Percentiles rank a stretch among this genome's conserved stretches.
These are phyloP conservation scores for Uria lomvia DNA, from an alignment of 2,113 vertebrate species.

Conservation along the genomic window DNA sequence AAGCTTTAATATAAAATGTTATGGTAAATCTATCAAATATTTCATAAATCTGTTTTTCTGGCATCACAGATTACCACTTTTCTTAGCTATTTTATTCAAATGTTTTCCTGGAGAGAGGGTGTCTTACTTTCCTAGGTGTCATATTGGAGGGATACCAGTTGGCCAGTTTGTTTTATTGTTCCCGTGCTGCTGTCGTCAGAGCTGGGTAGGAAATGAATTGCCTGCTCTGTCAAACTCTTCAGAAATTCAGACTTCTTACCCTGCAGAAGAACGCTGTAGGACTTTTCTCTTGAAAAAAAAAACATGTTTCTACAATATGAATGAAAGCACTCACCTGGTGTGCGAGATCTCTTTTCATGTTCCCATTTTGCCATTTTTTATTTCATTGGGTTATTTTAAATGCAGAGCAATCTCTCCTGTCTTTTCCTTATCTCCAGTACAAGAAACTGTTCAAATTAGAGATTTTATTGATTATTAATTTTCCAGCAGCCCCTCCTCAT, in stretches of 20 bases:
- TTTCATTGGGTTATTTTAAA: not conserved
- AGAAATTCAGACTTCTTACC: not conserved
- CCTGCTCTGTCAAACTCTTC: not conserved
- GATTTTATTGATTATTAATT: not conserved
- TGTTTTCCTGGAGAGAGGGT: not conserved
- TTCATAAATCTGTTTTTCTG: not conserved
- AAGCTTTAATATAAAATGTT: not conserved
- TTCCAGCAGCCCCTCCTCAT: not conserved
- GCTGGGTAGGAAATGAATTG: not conserved
- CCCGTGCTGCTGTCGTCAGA: not conserved
- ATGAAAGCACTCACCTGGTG: not conserved
- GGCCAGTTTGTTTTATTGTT: not conserved
- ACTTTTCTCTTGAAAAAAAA: not conserved
- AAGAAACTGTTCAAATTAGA: not conserved
- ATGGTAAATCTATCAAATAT: not conserved
- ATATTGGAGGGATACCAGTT: not conserved
- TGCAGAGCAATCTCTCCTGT: not conserved
- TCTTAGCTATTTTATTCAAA: not conserved
- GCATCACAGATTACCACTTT: not conserved
- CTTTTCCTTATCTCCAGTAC: not conserved
- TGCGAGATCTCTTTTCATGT: not conserved
- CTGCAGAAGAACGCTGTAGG: not conserved
- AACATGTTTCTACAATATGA: not conserved
- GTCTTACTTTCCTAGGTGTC: not conserved
- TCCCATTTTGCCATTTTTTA: not conserved